phyloP scores from a whole-genome alignment of 2,113 vertebrate genomes.

The Trematocara nigrifrons region DNA sequence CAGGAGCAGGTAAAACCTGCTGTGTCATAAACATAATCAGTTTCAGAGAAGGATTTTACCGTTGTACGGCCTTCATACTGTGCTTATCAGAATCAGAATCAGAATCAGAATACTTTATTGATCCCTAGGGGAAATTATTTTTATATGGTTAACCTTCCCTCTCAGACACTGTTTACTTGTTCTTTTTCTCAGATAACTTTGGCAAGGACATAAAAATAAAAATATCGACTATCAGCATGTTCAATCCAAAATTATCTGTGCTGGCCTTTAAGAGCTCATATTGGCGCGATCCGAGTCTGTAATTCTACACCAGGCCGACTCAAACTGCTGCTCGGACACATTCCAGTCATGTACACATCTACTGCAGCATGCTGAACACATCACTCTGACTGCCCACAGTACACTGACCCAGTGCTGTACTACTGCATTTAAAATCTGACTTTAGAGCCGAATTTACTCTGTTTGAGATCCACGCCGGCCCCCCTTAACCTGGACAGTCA shows the following conservation, averaged over 20 bases:
- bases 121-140: no score
- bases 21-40: neutral
- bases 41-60: neutral
- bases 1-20: neutral
- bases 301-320: conserved; percentile 36
- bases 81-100: neutral
- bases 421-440: conserved; percentile 24
- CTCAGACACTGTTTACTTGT: neutral
- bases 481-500: neutral
- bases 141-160: neutral
- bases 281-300: conserved; percentile 11
- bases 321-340: conserved; percentile 41
- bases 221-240: neutral
- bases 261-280: conserved; percentile 31
- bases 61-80: neutral
- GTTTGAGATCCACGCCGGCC: neutral
- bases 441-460: neutral
- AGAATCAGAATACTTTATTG: no score
- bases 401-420: conserved; percentile 35
- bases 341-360: conserved; percentile 47
- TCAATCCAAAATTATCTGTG: conserved; percentile 20
- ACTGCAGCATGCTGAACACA: conserved; percentile 40
- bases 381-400: conserved; percentile 3
- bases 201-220: neutral
- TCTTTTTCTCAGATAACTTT: neutral